Percentiles rank a stretch among this genome's conserved stretches.
Evolutionary conservation across 1,140 invertebrate genomes (phyloP).

Genomic region (Ceratina japonica): DNA sequence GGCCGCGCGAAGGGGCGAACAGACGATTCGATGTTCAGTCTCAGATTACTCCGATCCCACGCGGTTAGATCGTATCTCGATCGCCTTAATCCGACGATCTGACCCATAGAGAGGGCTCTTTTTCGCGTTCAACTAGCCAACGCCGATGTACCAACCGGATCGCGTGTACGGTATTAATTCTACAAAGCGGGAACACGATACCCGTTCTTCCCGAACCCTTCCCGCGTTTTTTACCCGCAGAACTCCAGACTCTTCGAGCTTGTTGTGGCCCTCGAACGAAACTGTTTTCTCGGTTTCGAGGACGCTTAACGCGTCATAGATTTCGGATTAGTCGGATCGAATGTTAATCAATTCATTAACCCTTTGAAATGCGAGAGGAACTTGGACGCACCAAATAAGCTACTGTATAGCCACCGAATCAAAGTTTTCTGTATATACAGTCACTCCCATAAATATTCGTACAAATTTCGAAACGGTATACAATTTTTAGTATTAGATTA

Average conservation of each 20-base stretch:
- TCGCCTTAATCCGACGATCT: constrained; percentile 41
- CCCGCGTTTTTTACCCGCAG: constrained; percentile 5
- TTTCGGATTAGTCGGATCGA: too few species aligned
- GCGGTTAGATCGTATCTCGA: constrained; percentile 37
- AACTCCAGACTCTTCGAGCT: constrained; percentile 7
- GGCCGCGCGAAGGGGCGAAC: not conserved
- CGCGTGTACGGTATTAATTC: constrained; percentile 50
- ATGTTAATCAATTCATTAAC: too few species aligned
- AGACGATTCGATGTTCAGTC: constrained; percentile 26
- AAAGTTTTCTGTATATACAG: too few species aligned
- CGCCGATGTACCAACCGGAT: constrained; percentile 34
- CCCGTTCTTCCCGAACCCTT: constrained; percentile 4
- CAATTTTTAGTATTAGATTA: too few species aligned
- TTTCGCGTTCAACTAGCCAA: constrained; percentile 37
- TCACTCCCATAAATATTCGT: too few species aligned
- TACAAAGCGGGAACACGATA: constrained; percentile 49
- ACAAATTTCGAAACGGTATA: too few species aligned
- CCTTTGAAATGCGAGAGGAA: too few species aligned
- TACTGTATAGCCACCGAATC: too few species aligned
- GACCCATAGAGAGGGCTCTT: constrained; percentile 16
- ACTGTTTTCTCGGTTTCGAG: not conserved
- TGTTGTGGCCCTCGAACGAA: not conserved
- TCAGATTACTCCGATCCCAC: constrained; percentile 54
- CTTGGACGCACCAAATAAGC: too few species aligned
- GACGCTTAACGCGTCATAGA: too few species aligned